A percentile compares a stretch with the other conserved stretches of the same genome.
phyloP scores from a whole-genome alignment of 2,797 vertebrate species.

The Dicrostonyx torquatus region DNA sequence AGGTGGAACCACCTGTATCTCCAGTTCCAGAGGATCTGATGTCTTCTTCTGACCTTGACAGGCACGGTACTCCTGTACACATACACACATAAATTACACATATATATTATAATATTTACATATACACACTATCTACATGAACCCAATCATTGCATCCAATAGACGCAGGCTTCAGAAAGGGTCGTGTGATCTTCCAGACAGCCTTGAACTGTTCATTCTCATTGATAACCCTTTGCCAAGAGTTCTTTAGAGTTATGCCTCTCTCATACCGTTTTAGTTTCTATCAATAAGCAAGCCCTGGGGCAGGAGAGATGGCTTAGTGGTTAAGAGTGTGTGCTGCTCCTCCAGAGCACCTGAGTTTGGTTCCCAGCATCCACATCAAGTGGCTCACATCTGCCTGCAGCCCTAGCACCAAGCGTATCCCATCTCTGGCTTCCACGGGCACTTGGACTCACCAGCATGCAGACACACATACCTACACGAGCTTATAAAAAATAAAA shows the following conservation, averaged over 20 bases:
- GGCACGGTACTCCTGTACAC: not conserved
- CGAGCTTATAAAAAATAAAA: not conserved
- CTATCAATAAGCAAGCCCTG: not conserved
- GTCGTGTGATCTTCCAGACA: too few relatives aligned
- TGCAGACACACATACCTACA: not conserved
- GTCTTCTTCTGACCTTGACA: not conserved
- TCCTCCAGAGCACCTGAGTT: not conserved
- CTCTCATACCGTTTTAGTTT: not conserved
- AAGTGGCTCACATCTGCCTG: not conserved
- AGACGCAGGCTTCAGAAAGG: not conserved
- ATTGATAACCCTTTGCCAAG: not conserved
- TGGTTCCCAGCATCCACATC: not conserved
- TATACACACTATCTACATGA: not conserved
- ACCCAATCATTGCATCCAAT: not conserved
- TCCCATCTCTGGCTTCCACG: not conserved
- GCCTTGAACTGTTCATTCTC: not conserved
- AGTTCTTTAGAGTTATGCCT: not conserved
- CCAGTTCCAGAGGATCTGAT: not conserved
- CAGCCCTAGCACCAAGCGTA: not conserved
- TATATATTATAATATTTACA: not conserved
- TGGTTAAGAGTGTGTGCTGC: not conserved
- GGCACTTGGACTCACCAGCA: not conserved
- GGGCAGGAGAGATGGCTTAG: not conserved
- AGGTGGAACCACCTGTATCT: too few relatives aligned
- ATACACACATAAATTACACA: not conserved